Conservation (phyloP, 2,888 invertebrate species). For the Drosophila cognata region DNA sequence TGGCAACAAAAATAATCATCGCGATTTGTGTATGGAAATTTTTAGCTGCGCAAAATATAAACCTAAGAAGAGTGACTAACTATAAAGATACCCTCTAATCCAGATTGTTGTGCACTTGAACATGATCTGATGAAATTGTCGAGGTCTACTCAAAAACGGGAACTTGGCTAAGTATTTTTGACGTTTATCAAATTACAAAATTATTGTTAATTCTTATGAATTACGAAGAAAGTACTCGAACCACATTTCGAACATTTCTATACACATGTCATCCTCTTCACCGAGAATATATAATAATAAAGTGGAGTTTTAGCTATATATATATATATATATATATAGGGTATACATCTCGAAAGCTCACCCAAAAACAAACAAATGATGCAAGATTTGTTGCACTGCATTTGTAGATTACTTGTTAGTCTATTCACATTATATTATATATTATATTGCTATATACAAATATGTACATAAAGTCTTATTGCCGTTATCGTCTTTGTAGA, state of each 20-base stretch:
- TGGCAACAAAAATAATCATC: constrained; percentile 31
- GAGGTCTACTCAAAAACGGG: neutral
- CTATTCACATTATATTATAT: neutral
- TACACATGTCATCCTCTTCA: neutral
- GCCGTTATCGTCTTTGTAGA: neutral
- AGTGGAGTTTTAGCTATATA: neutral
- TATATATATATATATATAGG: neutral
- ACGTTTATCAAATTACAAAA: neutral
- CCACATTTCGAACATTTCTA: neutral
- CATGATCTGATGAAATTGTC: neutral
- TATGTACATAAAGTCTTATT: neutral
- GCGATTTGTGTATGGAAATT: constrained; percentile 61
- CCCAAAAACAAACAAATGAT: constrained; percentile 15
- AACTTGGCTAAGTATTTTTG: neutral
- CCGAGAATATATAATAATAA: neutral
- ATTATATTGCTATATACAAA: neutral
- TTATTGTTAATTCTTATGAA: neutral
- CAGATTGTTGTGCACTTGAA: neutral
- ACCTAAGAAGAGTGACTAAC: neutral
- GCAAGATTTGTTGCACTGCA: constrained; percentile 7
- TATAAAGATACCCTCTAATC: neutral
- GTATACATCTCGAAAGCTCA: neutral
- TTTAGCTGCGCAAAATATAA: constrained; percentile 56
- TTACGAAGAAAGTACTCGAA: neutral
- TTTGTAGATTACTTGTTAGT: constrained; percentile 25